phyloP scores from a whole-genome alignment of 35 echinoderm and acorn worm genomes.

The Lytechinus variegatus region DNA sequence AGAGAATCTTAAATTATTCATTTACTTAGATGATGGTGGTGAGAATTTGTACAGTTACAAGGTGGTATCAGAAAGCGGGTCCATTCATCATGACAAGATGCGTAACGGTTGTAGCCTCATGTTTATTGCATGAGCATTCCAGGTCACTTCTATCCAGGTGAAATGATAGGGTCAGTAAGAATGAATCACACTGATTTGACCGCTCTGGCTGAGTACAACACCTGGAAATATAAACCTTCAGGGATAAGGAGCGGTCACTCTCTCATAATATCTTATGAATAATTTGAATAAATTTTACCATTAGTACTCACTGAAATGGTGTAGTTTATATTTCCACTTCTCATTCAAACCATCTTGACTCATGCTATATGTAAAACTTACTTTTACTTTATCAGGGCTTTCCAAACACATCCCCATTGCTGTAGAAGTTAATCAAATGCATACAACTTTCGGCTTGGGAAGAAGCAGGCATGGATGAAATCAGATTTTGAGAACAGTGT shows the following conservation, averaged over 20 bases:
- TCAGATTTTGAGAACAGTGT: slow-evolving; percentile 1
- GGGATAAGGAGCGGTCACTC: slow-evolving; percentile 25
- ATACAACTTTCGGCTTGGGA: background rate
- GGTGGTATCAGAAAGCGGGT: background rate
- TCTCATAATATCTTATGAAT: slow-evolving; percentile 30
- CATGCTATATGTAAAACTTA: background rate
- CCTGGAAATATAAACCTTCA: background rate
- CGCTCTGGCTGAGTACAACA: background rate
- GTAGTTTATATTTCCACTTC: background rate
- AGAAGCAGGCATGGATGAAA: background rate
- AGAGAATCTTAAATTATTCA: background rate
- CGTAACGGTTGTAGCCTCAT: background rate
- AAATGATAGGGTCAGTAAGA: slow-evolving; percentile 19
- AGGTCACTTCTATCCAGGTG: background rate
- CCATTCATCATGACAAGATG: background rate
- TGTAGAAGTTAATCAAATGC: background rate
- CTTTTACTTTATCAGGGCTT: background rate
- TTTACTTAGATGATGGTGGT: background rate
- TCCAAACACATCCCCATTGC: background rate
- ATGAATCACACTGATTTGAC: slow-evolving; percentile 35
- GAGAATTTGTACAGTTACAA: background rate
- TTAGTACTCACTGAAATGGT: background rate
- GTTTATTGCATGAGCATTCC: slow-evolving; percentile 1
- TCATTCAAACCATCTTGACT: background rate
- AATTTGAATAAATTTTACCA: background rate